Evolutionary conservation across 2,888 invertebrate genomes (phyloP).

Genomic region (Acrobeloides nanus): DNA sequence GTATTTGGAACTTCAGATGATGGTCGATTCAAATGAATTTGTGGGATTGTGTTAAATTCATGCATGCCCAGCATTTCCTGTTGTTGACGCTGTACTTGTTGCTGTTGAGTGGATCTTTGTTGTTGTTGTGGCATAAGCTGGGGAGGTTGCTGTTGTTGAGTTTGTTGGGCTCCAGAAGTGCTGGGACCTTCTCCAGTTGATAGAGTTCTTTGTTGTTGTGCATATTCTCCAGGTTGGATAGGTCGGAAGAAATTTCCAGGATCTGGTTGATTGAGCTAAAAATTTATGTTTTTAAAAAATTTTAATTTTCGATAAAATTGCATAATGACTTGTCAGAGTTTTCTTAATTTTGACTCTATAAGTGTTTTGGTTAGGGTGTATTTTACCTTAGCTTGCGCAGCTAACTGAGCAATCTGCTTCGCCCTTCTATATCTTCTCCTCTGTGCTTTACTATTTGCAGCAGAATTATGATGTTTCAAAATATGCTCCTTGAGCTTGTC

Average conservation of each 20-base stretch:
- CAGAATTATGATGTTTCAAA: constrained; percentile 60
- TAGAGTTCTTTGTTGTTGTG: background rate
- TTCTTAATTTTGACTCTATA: too few species aligned
- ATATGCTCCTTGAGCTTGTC: constrained; percentile 65
- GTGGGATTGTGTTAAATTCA: too few species aligned
- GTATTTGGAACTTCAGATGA: too few species aligned
- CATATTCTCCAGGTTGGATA: constrained; percentile 7
- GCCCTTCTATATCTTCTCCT: constrained; percentile 64
- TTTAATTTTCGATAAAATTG: background rate
- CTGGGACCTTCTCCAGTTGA: constrained; percentile 1
- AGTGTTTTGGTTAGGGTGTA: too few species aligned
- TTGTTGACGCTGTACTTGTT: too few species aligned
- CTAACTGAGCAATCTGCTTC: constrained; percentile 37
- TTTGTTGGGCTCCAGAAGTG: constrained; percentile 2
- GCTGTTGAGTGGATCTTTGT: constrained; percentile 10
- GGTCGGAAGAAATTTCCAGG: constrained; percentile 15
- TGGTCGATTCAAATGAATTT: too few species aligned
- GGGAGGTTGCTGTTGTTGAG: background rate
- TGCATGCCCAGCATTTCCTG: too few species aligned
- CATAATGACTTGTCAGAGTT: too few species aligned
- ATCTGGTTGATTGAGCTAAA: constrained; percentile 12
- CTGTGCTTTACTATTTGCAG: constrained; percentile 65
- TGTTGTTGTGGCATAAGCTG: background rate
- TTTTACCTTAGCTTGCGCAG: constrained; percentile 28
- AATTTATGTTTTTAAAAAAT: background rate